Percentiles rank a stretch among this genome's conserved stretches.
Evolutionary conservation across 2,113 vertebrate genomes (phyloP).

Genomic region (Cryptoleucopteryx plumbea): DNA sequence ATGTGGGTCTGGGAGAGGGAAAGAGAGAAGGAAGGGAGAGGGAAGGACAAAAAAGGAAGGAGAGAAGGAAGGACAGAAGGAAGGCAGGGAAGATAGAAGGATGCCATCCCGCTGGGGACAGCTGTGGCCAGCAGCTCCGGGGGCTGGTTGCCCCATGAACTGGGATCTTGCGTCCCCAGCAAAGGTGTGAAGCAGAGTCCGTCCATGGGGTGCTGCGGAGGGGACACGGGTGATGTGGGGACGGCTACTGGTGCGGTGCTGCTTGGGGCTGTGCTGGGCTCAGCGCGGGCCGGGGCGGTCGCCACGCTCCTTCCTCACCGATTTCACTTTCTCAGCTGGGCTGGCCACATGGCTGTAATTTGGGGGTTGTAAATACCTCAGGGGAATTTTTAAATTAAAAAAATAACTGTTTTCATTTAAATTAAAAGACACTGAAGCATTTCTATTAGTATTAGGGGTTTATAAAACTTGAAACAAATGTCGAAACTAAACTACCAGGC

Average conservation of each 20-base stretch:
- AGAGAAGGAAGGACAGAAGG: background rate
- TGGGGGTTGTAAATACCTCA: slow-evolving; percentile 43
- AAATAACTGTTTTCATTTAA: slow-evolving; percentile 28
- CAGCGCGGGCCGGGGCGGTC: rapidly evolving
- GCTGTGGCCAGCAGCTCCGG: background rate
- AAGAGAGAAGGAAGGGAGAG: background rate
- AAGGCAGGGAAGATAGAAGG: background rate
- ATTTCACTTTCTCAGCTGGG: slow-evolving; percentile 15
- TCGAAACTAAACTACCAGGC: background rate
- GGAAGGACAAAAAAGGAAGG: background rate
- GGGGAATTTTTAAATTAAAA: slow-evolving; percentile 30
- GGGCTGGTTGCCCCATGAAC: background rate
- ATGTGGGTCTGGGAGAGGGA: background rate
- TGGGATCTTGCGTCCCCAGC: background rate
- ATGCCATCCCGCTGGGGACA: background rate
- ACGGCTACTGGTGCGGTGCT: rapidly evolving
- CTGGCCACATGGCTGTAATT: slow-evolving; percentile 29
- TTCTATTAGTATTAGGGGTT: slow-evolving; percentile 21
- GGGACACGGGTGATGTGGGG: background rate
- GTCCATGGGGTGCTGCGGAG: background rate
- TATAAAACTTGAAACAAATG: slow-evolving; percentile 32
- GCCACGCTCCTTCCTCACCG: background rate
- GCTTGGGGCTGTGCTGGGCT: background rate
- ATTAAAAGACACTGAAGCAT: slow-evolving; percentile 3
- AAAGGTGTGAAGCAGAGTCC: background rate